Evolutionary conservation across 2,113 vertebrate genomes (phyloP), one percentile per base, ranked within the genome.

Genomic region (Xiphophorus hellerii): DNA sequence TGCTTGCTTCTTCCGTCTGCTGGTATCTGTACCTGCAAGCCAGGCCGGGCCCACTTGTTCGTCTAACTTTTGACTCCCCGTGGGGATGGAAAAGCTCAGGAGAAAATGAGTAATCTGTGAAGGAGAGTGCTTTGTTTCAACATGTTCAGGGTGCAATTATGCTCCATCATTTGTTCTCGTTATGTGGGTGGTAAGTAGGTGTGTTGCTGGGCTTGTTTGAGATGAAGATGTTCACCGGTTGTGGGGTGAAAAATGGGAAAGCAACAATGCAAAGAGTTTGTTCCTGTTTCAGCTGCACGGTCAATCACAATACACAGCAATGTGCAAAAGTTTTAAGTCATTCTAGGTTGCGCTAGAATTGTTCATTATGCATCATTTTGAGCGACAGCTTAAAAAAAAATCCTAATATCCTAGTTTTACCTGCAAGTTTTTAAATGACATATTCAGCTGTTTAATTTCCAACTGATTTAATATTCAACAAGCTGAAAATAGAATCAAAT

Each of bases 161-260:
- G 65, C 74, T n/a, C 81, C 77, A 87, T 90, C 78, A 89, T 89
- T 93, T 89, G 83, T 84, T 89, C 87, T 80, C 62, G 77, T 89
- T 81, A 83, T 60, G 83, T 92, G 90, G 92, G 91, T 91, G 91
- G 89, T 80, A 83, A 87, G 86, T 77, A 84, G 90, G 90, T 84
- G 90, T 90, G 87, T 82, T 68, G 13, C 58, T 78, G 44, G 75
- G 74, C 86, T 93, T 92, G 92, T 92, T 92, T 90, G 88, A 92
- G 88, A 89, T 87, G 66, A 86, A 66, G 84, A 80, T 83, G 81
- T 74, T 84, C 74, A 58, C 70, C 69, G 69, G 79, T 77, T 78
- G 77, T 77, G 84, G 84, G 87, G 85, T 90, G 51, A 48, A n/a
- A 54, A 58, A 54, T 20, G 48, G 48, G 22, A 54, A 58, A n/a